Evolutionary conservation across 2,113 vertebrate species (phyloP), one percentile per base, ranked within the genome.

Genomic region (Sigmodon hispidus): DNA sequence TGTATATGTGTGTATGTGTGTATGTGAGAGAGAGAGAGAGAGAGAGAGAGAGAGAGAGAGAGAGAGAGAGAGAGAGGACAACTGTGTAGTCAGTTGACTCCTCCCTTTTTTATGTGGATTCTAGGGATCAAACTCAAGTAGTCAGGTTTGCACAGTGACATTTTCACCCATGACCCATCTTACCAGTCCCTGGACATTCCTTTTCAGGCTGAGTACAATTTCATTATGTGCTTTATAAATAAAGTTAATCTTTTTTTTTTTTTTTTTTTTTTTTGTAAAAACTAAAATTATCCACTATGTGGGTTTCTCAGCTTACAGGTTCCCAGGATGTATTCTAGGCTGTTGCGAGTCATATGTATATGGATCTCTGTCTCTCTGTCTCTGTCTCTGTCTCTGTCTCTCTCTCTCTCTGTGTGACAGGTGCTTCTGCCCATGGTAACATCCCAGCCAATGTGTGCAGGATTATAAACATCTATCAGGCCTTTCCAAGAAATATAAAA

Each of bases 291-390:
- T 1, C 45, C 8, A 36, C 34, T 77, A 26, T 50, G 75, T 77
- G 75, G 29, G 26, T 50, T 77, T 77, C 16, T 77, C 24, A 50
- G 48, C 45, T 77, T 50, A 77, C 45, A 50, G 45, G 45, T 50
- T 34, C 45, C 50, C 34, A 45, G 26, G 29, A 17, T 17, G 0
- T 1, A 22, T 26, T 50, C 26, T 11, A 0, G 5, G 3, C 5
- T 40, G 12, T 19, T 0, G 22, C 11, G 73, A 50, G 29, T 29
- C 3, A 1, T 13, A 1, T 13, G 2, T 65, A 50, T 1, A 0
- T 7, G 70, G 7, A 7, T 2, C 0, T 2, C 15, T 15, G 24
- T n/a, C n/a, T n/a, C n/a, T n/a, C n/a, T n/a, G n/a, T n/a, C n/a
- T n/a, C n/a, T n/a, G n/a, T n/a, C n/a, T n/a, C n/a, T n/a, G n/a